Percentiles rank a stretch among this genome's conserved stretches.
These are phyloP conservation scores for Trissonchulus latispiculum DNA, from an alignment of 2,888 invertebrate species.

Conservation along the genomic window DNA sequence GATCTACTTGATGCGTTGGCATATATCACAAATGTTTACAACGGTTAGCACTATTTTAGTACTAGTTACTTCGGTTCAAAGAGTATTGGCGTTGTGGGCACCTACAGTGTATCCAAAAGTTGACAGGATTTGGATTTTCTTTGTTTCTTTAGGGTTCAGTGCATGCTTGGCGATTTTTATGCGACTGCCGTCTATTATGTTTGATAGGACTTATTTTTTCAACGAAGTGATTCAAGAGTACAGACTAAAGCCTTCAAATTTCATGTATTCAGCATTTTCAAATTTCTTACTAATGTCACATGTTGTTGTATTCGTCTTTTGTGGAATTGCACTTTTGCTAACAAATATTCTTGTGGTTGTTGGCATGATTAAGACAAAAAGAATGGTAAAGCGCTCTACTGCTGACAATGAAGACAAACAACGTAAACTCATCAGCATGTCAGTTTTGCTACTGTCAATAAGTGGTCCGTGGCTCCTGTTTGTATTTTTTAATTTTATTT, in stretches of 20 bases:
- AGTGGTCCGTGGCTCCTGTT: not conserved
- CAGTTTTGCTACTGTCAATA: not conserved
- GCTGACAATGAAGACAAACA: not conserved
- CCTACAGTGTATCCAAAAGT: not conserved
- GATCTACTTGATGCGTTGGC: not conserved
- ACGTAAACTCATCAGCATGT: not conserved
- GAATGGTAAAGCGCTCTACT: not conserved
- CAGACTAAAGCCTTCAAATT: not conserved
- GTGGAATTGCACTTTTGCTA: not conserved
- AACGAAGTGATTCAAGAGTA: not conserved
- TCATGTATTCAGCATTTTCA: not conserved
- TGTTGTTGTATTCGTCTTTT: not conserved
- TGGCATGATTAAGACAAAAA: not conserved
- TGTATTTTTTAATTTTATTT: not conserved
- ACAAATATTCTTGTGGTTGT: not conserved
- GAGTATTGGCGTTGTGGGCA: not conserved
- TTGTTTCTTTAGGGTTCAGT: no score
- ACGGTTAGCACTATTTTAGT: not conserved
- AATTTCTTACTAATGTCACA: not conserved
- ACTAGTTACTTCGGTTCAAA: not conserved
- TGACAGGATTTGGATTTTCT: not conserved
- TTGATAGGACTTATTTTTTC: not conserved
- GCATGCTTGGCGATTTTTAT: no score
- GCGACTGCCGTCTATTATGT: not conserved
- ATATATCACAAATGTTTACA: not conserved